Evolutionary conservation across 2,888 invertebrate genomes (phyloP), one percentile per base, ranked within the genome.

Genomic region (Tortricodes alternella): DNA sequence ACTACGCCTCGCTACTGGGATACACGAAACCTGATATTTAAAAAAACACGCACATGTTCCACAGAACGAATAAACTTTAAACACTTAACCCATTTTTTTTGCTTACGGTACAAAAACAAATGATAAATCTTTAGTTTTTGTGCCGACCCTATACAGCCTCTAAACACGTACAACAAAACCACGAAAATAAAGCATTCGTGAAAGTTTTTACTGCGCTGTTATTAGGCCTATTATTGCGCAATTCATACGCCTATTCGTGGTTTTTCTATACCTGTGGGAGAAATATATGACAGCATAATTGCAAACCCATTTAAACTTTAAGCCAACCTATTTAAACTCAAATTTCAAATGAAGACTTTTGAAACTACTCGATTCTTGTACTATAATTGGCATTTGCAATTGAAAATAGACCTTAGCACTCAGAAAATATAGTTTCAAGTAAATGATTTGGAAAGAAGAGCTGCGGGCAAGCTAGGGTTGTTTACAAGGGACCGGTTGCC

Each of bases 71-170:
- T 80, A 79, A 75, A 78, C 74, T 72, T 67, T 78, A 80, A 77
- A 84, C 80, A 82, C 81, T 83, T 80, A 80, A 79, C 80, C 80
- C 76, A 80, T 77, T 83, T 83, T n/a, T n/a, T 84, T 83, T 80
- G 72, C 68, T 57, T 62, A 67, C 70, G 72, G 64, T 70, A 70
- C 71, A 74, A 74, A 74, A 77, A 78, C 78, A 74, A 74, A 75
- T 76, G 37, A 83, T 83, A 78, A 83, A 85, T 83, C 80, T 76
- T 70, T 53, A 61, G 52, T 77, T 81, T 76, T 74, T 76, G 70
- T 59, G 69, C 71, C 65, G 62, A 63, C 66, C 60, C 62, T 66
- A 65, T n/a, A 70, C 67, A 61, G 46, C 39, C 29, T 29, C 29
- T 23, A 32, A 32, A 46, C 37, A 46, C 38, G 63, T 74, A 79